These are phyloP conservation scores for Ethmia dodecea DNA, from an alignment of 2,888 invertebrate genomes.

Conservation along the genomic window DNA sequence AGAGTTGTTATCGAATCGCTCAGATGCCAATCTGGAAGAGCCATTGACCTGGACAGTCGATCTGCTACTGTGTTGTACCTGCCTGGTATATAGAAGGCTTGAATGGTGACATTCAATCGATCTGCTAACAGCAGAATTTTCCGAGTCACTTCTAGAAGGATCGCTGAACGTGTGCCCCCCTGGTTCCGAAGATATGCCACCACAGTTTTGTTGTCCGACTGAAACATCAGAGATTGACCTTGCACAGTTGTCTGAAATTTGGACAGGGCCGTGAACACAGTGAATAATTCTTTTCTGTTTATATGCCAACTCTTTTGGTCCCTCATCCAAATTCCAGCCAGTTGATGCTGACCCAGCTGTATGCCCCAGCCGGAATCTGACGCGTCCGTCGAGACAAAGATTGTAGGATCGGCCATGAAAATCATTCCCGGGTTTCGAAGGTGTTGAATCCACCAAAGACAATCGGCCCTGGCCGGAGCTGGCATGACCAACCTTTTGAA, in stretches of 20 bases:
- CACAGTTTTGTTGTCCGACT: conserved; percentile 21
- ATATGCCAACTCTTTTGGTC: conserved; percentile 18
- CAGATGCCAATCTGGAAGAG: conserved; percentile 22
- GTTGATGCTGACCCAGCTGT: conserved; percentile 10
- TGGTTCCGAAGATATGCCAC: conserved; percentile 22
- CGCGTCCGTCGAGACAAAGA: conserved; percentile 18
- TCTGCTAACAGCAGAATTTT: conserved; percentile 1
- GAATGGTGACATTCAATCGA: conserved; percentile 10
- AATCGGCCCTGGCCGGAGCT: no score
- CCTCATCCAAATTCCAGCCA: conserved; percentile 17
- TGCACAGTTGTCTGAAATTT: conserved; percentile 5
- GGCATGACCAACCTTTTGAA: conserved; percentile 10
- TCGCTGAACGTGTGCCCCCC: conserved; percentile 19
- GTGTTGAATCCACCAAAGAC: conserved; percentile 19
- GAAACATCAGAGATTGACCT: conserved; percentile 9
- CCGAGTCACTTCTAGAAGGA: background rate
- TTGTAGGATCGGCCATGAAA: conserved; percentile 11
- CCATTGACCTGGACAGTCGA: conserved; percentile 11
- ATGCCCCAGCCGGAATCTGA: conserved; percentile 19
- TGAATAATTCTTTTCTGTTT: conserved; percentile 22
- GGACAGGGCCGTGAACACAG: conserved; percentile 15
- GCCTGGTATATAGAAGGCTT: conserved; percentile 17
- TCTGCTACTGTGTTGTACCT: conserved; percentile 16
- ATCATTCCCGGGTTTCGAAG: conserved; percentile 7
- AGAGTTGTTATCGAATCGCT: conserved; percentile 6